Evolutionary conservation across 2,113 vertebrate genomes (phyloP).

Genomic region (Anoura caudifer): DNA sequence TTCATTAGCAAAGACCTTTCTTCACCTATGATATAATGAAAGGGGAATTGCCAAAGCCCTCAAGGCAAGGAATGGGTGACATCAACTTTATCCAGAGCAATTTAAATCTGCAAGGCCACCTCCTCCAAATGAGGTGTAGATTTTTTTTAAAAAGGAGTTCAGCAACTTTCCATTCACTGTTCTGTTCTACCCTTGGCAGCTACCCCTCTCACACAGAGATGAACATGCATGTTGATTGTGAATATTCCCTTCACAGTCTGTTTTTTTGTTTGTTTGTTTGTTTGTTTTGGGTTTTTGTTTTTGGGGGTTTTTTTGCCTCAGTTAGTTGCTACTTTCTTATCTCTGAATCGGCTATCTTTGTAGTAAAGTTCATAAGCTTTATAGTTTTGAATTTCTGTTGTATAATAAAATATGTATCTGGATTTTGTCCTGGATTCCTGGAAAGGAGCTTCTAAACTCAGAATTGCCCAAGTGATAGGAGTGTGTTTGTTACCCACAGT

Average conservation of each 20-base stretch:
- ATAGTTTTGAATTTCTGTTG: neutral
- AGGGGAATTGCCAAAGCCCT: conserved; percentile 45
- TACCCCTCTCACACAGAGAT: neutral
- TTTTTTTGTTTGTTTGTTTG: too few species aligned
- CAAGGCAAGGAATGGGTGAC: conserved; percentile 19
- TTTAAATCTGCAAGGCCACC: neutral
- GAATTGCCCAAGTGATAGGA: neutral
- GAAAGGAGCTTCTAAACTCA: neutral
- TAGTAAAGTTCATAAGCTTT: neutral
- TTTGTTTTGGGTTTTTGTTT: too few species aligned
- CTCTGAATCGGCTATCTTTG: neutral
- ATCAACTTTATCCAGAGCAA: conserved; percentile 24
- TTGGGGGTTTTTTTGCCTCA: neutral
- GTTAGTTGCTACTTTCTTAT: conserved; percentile 13
- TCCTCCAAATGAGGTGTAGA: neutral
- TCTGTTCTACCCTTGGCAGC: neutral
- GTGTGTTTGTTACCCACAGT: neutral
- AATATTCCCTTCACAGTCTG: neutral
- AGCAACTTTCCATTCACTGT: neutral
- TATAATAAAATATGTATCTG: conserved; percentile 1
- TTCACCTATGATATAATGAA: conserved; percentile 56
- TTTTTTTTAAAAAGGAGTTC: neutral
- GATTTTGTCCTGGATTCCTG: neutral
- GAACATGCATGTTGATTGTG: neutral
- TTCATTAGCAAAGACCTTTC: conserved; percentile 47